These are phyloP conservation scores for Ylistrum balloti DNA, from an alignment of 1,140 invertebrate genomes.

Conservation along the genomic window DNA sequence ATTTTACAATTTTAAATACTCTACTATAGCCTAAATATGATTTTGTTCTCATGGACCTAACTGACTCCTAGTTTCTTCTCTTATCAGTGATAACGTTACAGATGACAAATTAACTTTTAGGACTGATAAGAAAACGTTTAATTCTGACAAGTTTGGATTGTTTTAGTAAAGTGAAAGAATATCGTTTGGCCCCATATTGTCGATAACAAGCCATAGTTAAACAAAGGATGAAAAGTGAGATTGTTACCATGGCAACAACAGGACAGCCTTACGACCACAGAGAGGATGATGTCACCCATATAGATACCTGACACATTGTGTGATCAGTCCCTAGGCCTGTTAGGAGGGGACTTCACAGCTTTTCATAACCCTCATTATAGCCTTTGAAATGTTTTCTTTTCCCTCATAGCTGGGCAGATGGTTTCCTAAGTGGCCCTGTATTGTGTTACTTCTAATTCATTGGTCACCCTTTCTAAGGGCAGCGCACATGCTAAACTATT, in stretches of 20 bases:
- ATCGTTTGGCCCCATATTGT: not conserved
- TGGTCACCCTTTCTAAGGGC: conserved; percentile 16
- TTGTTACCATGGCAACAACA: conserved; percentile 23
- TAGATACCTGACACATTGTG: not conserved
- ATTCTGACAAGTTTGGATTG: not conserved
- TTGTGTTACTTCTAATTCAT: not conserved
- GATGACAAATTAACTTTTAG: not conserved
- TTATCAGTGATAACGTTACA: not conserved
- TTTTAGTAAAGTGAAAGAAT: not conserved
- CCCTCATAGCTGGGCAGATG: conserved; percentile 10
- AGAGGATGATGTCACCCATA: conserved; percentile 18
- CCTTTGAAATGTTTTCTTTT: not conserved
- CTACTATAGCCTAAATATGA: no score
- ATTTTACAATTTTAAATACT: no score
- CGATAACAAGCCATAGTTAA: not conserved
- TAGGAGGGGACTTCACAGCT: not conserved
- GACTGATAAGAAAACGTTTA: conserved; percentile 28
- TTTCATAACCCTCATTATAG: not conserved
- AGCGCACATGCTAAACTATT: conserved; percentile 4
- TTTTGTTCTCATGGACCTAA: no score
- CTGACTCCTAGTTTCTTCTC: not conserved
- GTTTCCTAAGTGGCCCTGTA: not conserved
- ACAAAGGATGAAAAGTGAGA: not conserved
- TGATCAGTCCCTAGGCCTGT: not conserved
- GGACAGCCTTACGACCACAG: not conserved